Conservation (phyloP, 2,113 vertebrate species). For the Colinus virginianus region DNA sequence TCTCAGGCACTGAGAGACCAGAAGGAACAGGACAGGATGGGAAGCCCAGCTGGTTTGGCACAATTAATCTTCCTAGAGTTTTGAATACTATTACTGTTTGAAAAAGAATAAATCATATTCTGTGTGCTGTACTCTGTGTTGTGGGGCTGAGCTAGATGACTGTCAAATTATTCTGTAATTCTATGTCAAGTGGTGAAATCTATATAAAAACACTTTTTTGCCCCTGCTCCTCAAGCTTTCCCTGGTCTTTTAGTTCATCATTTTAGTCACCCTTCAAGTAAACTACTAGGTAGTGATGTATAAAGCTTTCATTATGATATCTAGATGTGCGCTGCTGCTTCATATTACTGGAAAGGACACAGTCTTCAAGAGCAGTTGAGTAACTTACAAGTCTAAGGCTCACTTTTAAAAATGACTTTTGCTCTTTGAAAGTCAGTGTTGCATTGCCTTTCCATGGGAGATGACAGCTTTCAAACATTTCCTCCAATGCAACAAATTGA, state of each 20-base stretch:
- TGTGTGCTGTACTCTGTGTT: not conserved
- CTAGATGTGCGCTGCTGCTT: slow-evolving; percentile 3
- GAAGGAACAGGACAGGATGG: not conserved
- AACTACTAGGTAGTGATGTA: not conserved
- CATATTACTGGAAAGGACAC: not conserved
- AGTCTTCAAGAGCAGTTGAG: slow-evolving; percentile 16
- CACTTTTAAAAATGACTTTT: slow-evolving; percentile 20
- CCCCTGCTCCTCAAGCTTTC: not conserved
- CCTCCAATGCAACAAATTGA: not conserved
- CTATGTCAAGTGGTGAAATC: slow-evolving; percentile 1
- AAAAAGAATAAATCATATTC: not conserved
- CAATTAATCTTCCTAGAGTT: not conserved
- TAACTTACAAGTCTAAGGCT: not conserved
- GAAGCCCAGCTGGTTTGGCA: not conserved
- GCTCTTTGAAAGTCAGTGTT: slow-evolving; percentile 7
- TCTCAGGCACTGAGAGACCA: not conserved
- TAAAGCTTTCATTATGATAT: slow-evolving; percentile 35
- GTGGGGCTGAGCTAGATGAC: not conserved
- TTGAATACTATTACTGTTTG: not conserved
- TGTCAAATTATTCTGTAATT: not conserved
- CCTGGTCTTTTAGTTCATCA: not conserved
- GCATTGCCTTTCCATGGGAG: not conserved
- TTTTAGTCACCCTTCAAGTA: slow-evolving; percentile 34
- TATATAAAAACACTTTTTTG: not conserved
- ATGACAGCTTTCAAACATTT: slow-evolving; percentile 29